Conservation (phyloP, 1,140 invertebrate genomes). For the Drosophila nikananu region DNA sequence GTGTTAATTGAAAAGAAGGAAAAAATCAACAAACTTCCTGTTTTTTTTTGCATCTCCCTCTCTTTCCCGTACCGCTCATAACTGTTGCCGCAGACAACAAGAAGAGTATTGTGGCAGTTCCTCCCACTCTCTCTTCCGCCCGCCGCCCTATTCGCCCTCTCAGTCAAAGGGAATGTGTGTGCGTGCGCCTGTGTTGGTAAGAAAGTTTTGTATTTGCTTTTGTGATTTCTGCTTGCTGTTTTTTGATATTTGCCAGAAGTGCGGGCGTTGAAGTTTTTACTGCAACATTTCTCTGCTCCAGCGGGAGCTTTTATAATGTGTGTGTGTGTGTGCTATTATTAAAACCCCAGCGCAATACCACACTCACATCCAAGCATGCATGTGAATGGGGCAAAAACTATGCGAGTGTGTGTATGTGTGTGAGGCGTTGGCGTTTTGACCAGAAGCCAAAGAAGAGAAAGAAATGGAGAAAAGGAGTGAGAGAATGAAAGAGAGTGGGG, state of each 20-base stretch:
- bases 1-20: constrained; percentile 70
- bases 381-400: constrained; percentile 59
- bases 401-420: constrained; percentile 47
- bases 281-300: constrained; percentile 78
- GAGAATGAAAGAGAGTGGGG: constrained; percentile 20
- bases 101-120: constrained; percentile 77
- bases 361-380: constrained; percentile 21
- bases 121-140: constrained; percentile 13
- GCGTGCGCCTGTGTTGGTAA: constrained; percentile 39
- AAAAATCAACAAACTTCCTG: constrained; percentile 75
- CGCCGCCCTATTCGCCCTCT: constrained; percentile 13
- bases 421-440: constrained; percentile 76
- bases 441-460: constrained; percentile 48
- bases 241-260: constrained; percentile 70
- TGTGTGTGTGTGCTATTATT: constrained; percentile 69
- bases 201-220: constrained; percentile 77
- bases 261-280: constrained; percentile 81
- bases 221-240: constrained; percentile 67
- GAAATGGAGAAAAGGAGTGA: constrained; percentile 21
- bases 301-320: constrained; percentile 74
- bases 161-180: constrained; percentile 13
- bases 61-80: constrained; percentile 43
- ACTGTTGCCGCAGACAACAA: constrained; percentile 82
- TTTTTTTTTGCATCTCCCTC: constrained; percentile 40
- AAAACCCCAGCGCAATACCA: constrained; percentile 53